These are phyloP conservation scores for Polyodon spathula DNA, from an alignment of 2,113 vertebrate genomes.

Conservation along the genomic window DNA sequence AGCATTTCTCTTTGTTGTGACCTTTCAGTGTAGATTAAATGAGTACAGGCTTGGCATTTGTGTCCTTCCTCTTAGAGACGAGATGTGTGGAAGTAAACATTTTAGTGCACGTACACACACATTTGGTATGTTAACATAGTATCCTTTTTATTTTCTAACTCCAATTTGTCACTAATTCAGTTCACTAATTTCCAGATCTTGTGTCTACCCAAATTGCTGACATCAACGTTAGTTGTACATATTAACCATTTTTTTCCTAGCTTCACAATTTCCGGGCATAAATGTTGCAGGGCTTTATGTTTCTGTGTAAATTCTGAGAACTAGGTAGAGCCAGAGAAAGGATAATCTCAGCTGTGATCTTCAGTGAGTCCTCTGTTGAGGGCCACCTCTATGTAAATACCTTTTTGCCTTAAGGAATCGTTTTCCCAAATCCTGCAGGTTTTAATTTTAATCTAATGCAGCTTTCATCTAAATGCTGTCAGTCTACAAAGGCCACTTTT, in stretches of 20 bases:
- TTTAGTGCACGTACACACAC: too few relatives aligned
- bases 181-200: too few relatives aligned
- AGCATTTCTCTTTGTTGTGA: conserved; percentile 18
- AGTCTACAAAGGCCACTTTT: conserved; percentile 2
- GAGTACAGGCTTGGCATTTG: conserved; percentile 15
- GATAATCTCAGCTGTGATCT: not conserved
- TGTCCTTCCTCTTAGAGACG: conserved; percentile 4
- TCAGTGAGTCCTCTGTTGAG: not conserved
- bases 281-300: too few relatives aligned
- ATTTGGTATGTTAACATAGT: too few relatives aligned
- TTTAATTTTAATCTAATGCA: not conserved
- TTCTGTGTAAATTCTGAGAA: not conserved
- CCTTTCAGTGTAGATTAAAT: conserved; percentile 16
- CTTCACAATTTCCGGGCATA: too few relatives aligned
- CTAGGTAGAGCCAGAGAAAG: not conserved
- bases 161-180: too few relatives aligned
- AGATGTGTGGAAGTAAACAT: conserved; percentile 12
- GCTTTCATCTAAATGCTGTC: conserved; percentile 1
- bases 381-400: not conserved
- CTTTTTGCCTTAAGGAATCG: not conserved
- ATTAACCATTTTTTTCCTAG: too few relatives aligned
- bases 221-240: too few relatives aligned
- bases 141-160: too few relatives aligned
- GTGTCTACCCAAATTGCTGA: too few relatives aligned
- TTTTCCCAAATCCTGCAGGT: not conserved